phyloP scores from a whole-genome alignment of 2,797 vertebrate genomes.

The Heteromormyrus szaboi region DNA sequence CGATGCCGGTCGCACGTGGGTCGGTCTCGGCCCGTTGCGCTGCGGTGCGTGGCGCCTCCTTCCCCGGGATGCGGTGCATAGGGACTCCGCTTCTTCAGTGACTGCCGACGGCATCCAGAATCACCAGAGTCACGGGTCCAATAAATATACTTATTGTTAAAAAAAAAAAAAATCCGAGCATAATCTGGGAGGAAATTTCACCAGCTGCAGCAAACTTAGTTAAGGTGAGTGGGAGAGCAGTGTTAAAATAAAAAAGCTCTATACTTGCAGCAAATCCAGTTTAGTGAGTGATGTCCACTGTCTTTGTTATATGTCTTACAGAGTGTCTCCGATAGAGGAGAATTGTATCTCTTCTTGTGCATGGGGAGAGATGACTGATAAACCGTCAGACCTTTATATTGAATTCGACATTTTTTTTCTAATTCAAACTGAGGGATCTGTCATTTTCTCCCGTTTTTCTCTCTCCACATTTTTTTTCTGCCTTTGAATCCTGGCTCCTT shows the following conservation, averaged over 20 bases:
- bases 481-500: not conserved
- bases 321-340: not conserved
- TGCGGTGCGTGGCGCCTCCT: constrained; percentile 37
- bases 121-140: constrained; percentile 39
- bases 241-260: not conserved
- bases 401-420: not conserved
- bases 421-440: not conserved
- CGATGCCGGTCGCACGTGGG: constrained; percentile 50
- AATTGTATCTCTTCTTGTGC: not conserved
- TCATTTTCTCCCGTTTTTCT: not conserved
- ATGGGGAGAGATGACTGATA: not conserved
- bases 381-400: not conserved
- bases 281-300: not conserved
- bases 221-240: not conserved
- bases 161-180: constrained; percentile 31
- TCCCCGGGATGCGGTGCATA: constrained; percentile 36
- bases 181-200: not conserved
- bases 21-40: constrained; percentile 57
- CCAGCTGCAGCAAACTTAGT: not conserved
- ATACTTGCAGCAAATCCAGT: not conserved
- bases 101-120: constrained; percentile 41
- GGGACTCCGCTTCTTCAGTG: constrained; percentile 60
- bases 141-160: not conserved
- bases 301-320: not conserved
- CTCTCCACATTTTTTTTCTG: not conserved